Conservation (phyloP, 2,797 vertebrate genomes). For the Aldrovandia affinis region DNA sequence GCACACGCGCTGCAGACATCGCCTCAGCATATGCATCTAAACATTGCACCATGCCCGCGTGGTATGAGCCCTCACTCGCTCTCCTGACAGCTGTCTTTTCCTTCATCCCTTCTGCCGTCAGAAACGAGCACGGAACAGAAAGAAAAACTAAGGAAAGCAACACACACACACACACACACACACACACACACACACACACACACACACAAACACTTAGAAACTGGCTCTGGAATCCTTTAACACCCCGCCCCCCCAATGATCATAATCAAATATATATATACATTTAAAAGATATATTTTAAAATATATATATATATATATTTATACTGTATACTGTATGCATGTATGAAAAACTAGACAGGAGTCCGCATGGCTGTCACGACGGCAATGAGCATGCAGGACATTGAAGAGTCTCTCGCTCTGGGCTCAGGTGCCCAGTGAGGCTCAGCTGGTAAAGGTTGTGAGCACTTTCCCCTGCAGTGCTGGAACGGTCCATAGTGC, state of each 20-base stretch:
- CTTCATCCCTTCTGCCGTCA: conserved; percentile 23
- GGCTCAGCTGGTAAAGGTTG: conserved; percentile 46
- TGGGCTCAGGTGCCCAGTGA: conserved; percentile 61
- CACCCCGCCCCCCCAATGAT: conserved; percentile 49
- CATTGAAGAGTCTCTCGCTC: conserved; percentile 63
- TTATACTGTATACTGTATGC: conserved; percentile 49
- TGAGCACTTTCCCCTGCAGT: conserved; percentile 46
- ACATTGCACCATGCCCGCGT: not conserved
- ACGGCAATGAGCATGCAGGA: conserved; percentile 48
- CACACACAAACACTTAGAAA: conserved; percentile 56
- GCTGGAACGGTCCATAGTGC: conserved; percentile 50
- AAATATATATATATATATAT: conserved; percentile 41
- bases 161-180: too few relatives aligned
- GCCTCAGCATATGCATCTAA: not conserved
- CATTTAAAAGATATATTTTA: too few relatives aligned
- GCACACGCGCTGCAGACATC: not conserved
- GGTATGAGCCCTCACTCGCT: not conserved
- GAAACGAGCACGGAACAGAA: conserved; percentile 15
- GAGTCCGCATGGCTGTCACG: conserved; percentile 51
- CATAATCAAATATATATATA: conserved; percentile 57
- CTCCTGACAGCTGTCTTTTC: conserved; percentile 10
- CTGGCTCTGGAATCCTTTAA: conserved; percentile 45
- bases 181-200: conserved; percentile 36
- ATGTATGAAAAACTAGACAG: conserved; percentile 44
- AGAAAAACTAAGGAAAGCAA: conserved; percentile 4